Evolutionary conservation across 2,113 vertebrate species (phyloP).

Genomic region (Grammomys surdaster): DNA sequence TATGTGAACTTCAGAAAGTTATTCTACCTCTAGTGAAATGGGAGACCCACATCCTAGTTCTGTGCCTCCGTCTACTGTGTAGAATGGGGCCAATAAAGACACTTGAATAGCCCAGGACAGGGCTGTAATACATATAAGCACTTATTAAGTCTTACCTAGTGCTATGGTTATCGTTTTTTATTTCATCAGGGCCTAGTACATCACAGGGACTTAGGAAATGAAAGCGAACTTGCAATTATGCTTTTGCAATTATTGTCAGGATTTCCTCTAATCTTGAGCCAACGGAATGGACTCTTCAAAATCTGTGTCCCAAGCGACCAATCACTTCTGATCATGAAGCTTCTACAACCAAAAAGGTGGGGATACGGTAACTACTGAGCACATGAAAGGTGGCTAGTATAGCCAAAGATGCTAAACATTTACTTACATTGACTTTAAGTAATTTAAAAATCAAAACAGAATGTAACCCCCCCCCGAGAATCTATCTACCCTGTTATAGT

Average conservation of each 20-base stretch:
- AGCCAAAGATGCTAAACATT: not conserved
- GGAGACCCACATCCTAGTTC: conserved; percentile 2
- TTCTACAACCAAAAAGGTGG: not conserved
- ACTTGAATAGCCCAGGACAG: not conserved
- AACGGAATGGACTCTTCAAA: conserved; percentile 3
- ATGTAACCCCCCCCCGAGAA: not conserved
- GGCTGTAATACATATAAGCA: not conserved
- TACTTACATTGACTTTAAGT: not conserved
- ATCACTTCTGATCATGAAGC: not conserved
- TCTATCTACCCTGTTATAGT: not conserved
- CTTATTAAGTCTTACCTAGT: conserved; percentile 1
- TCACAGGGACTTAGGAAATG: conserved; percentile 1
- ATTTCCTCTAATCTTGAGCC: conserved; percentile 20
- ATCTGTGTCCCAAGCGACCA: conserved; percentile 2
- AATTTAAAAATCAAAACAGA: conserved; percentile 22
- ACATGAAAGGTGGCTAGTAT: not conserved
- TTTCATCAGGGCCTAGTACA: not conserved
- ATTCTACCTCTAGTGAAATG: conserved; percentile 29
- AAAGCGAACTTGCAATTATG: not conserved
- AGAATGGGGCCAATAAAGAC: conserved; percentile 6
- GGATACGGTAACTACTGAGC: not conserved
- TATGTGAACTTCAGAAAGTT: conserved; percentile 13
- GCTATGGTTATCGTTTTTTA: not conserved
- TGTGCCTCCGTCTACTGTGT: not conserved
- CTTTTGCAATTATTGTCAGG: not conserved